Conservation (phyloP, 1,140 invertebrate genomes). For the Trachelipus rathkii region DNA sequence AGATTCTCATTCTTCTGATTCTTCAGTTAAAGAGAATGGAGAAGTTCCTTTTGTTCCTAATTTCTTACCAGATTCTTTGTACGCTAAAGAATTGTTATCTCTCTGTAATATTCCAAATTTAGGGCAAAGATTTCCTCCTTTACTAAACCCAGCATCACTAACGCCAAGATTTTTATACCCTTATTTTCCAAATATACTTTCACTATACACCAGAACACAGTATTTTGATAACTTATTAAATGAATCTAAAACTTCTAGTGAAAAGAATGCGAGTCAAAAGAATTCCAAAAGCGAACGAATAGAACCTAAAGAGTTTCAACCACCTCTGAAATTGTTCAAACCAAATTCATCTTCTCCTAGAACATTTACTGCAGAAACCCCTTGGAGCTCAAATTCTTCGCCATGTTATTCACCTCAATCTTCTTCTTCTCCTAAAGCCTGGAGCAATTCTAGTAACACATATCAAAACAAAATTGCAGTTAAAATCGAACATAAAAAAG, state of each 20-base stretch:
- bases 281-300: background rate
- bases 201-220: background rate
- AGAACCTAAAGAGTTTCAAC: background rate
- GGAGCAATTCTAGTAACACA: background rate
- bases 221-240: background rate
- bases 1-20: background rate
- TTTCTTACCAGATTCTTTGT: background rate
- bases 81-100: background rate
- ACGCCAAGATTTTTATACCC: background rate
- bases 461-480: background rate
- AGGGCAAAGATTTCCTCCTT: background rate
- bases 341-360: background rate
- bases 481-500: background rate
- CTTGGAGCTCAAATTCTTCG: background rate
- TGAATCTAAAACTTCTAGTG: background rate
- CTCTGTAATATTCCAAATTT: background rate
- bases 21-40: background rate
- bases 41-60: background rate
- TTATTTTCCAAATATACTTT: conserved; percentile 1
- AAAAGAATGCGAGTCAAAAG: background rate
- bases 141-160: background rate
- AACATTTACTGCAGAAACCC: background rate
- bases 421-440: background rate
- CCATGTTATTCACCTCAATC: background rate
- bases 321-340: background rate